Percentiles rank a stretch among this genome's conserved stretches.
Evolutionary conservation across 2,888 invertebrate genomes (phyloP).

Genomic region (Sceliomorpha sp.): DNA sequence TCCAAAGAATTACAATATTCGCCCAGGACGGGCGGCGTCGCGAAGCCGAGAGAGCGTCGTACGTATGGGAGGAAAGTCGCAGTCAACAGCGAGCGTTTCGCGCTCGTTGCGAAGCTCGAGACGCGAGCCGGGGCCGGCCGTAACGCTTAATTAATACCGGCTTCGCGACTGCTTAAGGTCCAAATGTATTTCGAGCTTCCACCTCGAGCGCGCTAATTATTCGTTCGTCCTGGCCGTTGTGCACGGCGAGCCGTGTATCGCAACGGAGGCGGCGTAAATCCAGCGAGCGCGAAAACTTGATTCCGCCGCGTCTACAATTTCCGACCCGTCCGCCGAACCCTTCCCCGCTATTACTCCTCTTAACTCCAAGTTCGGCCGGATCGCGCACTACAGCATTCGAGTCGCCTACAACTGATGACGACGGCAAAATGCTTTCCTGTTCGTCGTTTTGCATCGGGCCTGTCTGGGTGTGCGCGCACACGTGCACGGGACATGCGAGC

Average conservation of each 20-base stretch:
- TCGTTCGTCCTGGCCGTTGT: constrained; percentile 50
- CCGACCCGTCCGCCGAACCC: constrained; percentile 30
- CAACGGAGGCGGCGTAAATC: constrained; percentile 35
- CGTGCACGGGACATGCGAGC: no score
- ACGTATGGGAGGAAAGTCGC: constrained; percentile 44
- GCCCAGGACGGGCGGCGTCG: constrained; percentile 21
- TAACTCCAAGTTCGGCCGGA: constrained; percentile 42
- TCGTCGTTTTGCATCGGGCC: constrained; percentile 22
- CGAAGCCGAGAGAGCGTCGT: constrained; percentile 24
- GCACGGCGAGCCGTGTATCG: constrained; percentile 49
- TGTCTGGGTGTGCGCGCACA: no score
- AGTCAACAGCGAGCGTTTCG: constrained; percentile 59
- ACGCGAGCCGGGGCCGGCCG: constrained; percentile 33
- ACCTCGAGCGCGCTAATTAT: constrained; percentile 70
- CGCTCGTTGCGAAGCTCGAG: constrained; percentile 54
- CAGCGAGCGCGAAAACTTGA: constrained; percentile 60
- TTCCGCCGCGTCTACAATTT: constrained; percentile 62
- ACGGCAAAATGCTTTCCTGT: constrained; percentile 51
- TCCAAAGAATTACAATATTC: constrained; percentile 62
- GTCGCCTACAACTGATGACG: constrained; percentile 57
- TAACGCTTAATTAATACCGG: constrained; percentile 71
- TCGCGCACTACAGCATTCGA: constrained; percentile 45
- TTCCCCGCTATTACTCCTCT: constrained; percentile 20
- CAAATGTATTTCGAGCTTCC: constrained; percentile 70
- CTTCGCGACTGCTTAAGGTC: constrained; percentile 69